These are phyloP conservation scores for Polydrusus pterygomalis DNA, from an alignment of 2,888 invertebrate genomes.

Conservation along the genomic window DNA sequence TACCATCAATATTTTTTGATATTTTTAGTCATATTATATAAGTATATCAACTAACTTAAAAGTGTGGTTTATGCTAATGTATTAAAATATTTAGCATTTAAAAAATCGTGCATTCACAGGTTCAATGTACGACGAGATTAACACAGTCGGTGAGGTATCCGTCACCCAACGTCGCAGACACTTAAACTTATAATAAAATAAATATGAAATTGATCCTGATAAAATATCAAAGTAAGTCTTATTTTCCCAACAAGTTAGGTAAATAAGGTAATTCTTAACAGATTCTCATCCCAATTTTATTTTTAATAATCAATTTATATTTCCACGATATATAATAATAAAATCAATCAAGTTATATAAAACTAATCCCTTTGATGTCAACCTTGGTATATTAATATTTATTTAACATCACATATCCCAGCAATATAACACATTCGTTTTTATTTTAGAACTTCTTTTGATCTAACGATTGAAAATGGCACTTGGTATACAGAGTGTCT, in stretches of 20 bases:
- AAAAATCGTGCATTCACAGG: too few relatives aligned
- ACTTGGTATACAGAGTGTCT: constrained; percentile 4
- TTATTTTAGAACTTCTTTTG: constrained; percentile 40
- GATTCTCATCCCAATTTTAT: background rate
- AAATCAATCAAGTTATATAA: constrained; percentile 4
- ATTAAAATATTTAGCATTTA: too few relatives aligned
- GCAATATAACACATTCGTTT: constrained; percentile 26
- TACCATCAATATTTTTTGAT: too few relatives aligned
- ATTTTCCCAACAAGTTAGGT: background rate
- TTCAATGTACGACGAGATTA: too few relatives aligned
- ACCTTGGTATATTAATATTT: constrained; percentile 5
- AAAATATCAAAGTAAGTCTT: background rate
- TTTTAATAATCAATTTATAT: constrained; percentile 16
- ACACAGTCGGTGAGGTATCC: too few relatives aligned
- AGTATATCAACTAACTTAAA: too few relatives aligned
- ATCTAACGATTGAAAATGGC: constrained; percentile 35
- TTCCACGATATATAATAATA: constrained; percentile 3
- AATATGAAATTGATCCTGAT: too few relatives aligned
- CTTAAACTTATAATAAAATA: too few relatives aligned
- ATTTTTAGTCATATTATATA: too few relatives aligned
- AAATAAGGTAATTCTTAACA: constrained; percentile 1
- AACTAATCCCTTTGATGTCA: constrained; percentile 22
- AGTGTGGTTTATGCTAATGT: too few relatives aligned
- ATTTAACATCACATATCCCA: constrained; percentile 17
- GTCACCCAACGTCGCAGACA: too few relatives aligned